Conservation (phyloP, 2,888 invertebrate species). For the Scelioninae gen. 2 region DNA sequence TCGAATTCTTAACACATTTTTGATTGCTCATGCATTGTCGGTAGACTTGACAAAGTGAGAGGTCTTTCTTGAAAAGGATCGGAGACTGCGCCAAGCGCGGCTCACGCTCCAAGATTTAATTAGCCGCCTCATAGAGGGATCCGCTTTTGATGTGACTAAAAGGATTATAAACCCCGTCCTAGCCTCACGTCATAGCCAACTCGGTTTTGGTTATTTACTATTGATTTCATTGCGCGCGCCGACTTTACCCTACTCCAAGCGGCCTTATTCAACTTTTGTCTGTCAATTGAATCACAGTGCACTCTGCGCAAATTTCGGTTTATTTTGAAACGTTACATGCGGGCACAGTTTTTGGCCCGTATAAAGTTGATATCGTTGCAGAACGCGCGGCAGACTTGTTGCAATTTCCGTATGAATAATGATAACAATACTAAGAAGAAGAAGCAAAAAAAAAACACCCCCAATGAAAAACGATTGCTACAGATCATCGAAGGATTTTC, state of each 20-base stretch:
- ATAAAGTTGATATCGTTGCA: too few species aligned
- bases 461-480: too few species aligned
- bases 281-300: conserved; percentile 24
- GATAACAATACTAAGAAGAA: too few species aligned
- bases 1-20: conserved; percentile 56
- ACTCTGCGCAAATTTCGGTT: conserved; percentile 21
- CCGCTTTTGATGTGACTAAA: conserved; percentile 60
- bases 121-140: conserved; percentile 56
- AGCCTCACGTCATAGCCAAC: conserved; percentile 19
- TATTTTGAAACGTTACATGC: conserved; percentile 23
- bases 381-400: too few species aligned
- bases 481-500: too few species aligned
- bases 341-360: conserved; percentile 10
- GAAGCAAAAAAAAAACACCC: too few species aligned
- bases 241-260: conserved; percentile 21
- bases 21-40: conserved; percentile 54
- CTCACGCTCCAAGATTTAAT: conserved; percentile 58
- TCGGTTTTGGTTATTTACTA: conserved; percentile 55
- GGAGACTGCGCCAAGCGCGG: conserved; percentile 47
- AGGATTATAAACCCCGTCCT: conserved; percentile 52
- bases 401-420: neutral
- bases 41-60: conserved; percentile 46
- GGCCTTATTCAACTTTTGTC: conserved; percentile 8
- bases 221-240: conserved; percentile 50
- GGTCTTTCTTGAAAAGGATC: conserved; percentile 48